These are phyloP conservation scores for Zaprionus gabonicus DNA, from an alignment of 1,140 invertebrate genomes.

Conservation along the genomic window DNA sequence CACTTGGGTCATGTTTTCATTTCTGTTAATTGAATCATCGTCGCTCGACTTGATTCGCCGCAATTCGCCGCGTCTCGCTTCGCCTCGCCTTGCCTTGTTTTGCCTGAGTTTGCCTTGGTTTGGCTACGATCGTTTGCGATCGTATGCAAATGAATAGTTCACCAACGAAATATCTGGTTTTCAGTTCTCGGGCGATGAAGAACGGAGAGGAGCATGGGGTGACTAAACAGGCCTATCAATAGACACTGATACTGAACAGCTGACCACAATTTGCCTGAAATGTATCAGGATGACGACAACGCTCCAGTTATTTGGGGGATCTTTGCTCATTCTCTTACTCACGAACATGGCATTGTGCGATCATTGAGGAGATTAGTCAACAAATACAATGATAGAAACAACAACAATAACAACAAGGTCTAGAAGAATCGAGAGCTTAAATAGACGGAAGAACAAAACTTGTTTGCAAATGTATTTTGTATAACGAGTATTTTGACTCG, in stretches of 20 bases:
- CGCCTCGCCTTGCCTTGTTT: neutral
- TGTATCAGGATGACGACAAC: slow-evolving; percentile 32
- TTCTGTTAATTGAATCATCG: slow-evolving; percentile 43
- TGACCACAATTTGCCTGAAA: slow-evolving; percentile 4
- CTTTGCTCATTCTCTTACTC: neutral
- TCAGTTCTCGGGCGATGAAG: slow-evolving; percentile 3
- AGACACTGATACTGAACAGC: neutral
- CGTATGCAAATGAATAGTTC: slow-evolving; percentile 42
- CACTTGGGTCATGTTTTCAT: slow-evolving; percentile 20
- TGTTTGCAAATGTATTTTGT: neutral
- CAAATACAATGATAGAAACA: neutral
- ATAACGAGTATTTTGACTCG: neutral
- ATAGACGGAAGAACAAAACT: neutral
- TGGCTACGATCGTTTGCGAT: slow-evolving; percentile 2
- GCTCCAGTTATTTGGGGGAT: slow-evolving; percentile 16
- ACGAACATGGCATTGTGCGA: neutral
- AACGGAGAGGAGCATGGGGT: neutral
- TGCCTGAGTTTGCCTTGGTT: too few species aligned
- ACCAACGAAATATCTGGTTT: slow-evolving; percentile 28
- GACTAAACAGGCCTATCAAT: slow-evolving; percentile 7
- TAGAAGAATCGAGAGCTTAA: neutral
- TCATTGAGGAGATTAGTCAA: slow-evolving; percentile 4
- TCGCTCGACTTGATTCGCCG: neutral
- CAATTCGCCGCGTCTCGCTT: neutral
- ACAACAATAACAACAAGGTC: neutral